Conservation (phyloP, 2,888 invertebrate genomes). For the Thalpophila matura region DNA sequence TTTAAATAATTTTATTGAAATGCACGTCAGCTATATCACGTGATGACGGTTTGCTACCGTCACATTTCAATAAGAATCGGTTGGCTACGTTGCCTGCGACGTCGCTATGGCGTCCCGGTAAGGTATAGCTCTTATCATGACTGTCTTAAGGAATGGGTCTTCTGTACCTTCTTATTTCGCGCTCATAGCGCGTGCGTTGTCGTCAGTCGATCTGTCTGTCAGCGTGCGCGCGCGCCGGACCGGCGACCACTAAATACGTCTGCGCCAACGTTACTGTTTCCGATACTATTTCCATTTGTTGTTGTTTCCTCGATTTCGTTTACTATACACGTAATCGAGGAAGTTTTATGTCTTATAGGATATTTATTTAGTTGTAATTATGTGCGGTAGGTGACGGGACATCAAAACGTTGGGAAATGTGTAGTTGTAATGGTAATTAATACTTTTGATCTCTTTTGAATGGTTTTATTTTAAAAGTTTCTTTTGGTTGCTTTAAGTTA, state of each 20-base stretch:
- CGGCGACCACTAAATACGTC: slow-evolving; percentile 82
- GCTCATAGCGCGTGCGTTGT: slow-evolving; percentile 61
- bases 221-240: slow-evolving; percentile 61
- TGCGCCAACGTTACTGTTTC: slow-evolving; percentile 82
- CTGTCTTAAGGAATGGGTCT: slow-evolving; percentile 7
- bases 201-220: slow-evolving; percentile 84
- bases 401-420: slow-evolving; percentile 45
- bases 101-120: no score
- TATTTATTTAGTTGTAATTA: slow-evolving; percentile 67
- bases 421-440: not conserved
- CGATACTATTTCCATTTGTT: slow-evolving; percentile 84
- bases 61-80: no score
- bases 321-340: slow-evolving; percentile 73
- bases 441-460: slow-evolving; percentile 48
- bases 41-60: no score
- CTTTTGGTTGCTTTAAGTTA: not conserved
- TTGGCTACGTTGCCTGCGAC: no score
- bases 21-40: no score
- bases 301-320: slow-evolving; percentile 74
- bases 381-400: slow-evolving; percentile 49
- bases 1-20: no score
- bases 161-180: slow-evolving; percentile 39
- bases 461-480: not conserved
- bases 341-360: slow-evolving; percentile 66
- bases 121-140: not conserved